Evolutionary conservation across 2,888 invertebrate genomes (phyloP), one percentile per base, ranked within the genome.

Genomic region (Hetaerina titia): DNA sequence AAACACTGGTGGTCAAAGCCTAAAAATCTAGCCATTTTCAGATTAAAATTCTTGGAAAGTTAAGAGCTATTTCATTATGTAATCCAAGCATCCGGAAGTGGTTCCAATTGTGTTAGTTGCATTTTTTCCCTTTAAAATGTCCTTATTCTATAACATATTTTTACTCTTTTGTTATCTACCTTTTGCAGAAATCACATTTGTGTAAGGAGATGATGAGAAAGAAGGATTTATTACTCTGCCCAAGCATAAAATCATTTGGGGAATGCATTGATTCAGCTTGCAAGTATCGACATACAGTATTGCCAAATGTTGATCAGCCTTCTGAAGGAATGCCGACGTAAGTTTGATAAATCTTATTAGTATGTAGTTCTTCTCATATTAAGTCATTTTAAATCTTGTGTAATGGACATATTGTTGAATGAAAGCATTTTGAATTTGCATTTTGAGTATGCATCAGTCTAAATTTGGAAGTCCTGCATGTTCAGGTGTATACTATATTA

Each of bases 201-300:
- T 19, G 57, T 69, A 92, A 92, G n/a, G 92, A 92, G 56, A 92
- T 22, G 56, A 8, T 69, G n/a, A 92, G 15, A 31, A 92, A 92
- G 60, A 92, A 74, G 15, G 69, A 92, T 31, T n/a, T 92, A 56
- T 64, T 69, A n/a, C 92, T 92, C 45, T 92, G 92, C 56, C 92
- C 97, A 31, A 97, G 97, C 95, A 96, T 98, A 7, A 97, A 98
- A 95, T 97, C 97, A 60, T 97, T 98, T 95, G 98, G 98, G 9
- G 96, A 97, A 95, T 98, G 98, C 96, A 97, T 97, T 5, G 97
- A 97, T 95, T 97, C 97, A 96, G 96, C 97, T 89, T 98, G 98
- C 96, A 95, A 96, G 31, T 97, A 97, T 94, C 97, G 98, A 63
- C 98, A 98, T 96, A 95, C 97, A 9, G 96, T 98, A 19, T 96